phyloP scores from a whole-genome alignment of 2,113 vertebrate species.

The Pituophis catenifer region DNA sequence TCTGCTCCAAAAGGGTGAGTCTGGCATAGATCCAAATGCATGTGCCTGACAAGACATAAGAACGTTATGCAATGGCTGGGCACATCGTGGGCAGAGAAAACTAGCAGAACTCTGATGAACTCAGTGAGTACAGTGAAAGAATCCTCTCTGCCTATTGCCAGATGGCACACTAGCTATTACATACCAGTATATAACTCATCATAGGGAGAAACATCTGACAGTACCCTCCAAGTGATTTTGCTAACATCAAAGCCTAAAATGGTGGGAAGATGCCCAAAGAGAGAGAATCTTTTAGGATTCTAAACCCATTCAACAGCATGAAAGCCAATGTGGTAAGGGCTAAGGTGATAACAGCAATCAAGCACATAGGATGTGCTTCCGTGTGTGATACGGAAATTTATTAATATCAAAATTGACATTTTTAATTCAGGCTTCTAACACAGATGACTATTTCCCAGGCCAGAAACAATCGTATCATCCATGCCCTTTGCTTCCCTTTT shows the following conservation, averaged over 20 bases:
- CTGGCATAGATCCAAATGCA: conserved; percentile 29
- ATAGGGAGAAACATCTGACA: conserved; percentile 21
- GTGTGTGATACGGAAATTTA: not conserved
- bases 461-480: not conserved
- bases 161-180: not conserved
- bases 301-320: not conserved
- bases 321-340: not conserved
- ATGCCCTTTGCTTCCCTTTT: not conserved
- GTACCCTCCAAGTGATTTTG: not conserved
- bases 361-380: not conserved
- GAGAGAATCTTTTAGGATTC: not conserved
- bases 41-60: conserved; percentile 1
- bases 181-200: not conserved
- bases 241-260: not conserved
- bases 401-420: not conserved
- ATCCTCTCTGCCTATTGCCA: conserved; percentile 14
- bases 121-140: not conserved
- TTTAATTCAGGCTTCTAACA: conserved; percentile 1
- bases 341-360: not conserved
- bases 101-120: conserved; percentile 40
- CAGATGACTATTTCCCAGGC: not conserved
- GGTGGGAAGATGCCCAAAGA: not conserved
- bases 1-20: conserved; percentile 33
- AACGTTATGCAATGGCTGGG: conserved; percentile 45
- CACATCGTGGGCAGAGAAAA: conserved; percentile 40